Percentiles rank a stretch among this genome's conserved stretches.
These are phyloP conservation scores for Cranoglanis bouderius DNA, from an alignment of 2,113 vertebrate genomes.

Conservation along the genomic window DNA sequence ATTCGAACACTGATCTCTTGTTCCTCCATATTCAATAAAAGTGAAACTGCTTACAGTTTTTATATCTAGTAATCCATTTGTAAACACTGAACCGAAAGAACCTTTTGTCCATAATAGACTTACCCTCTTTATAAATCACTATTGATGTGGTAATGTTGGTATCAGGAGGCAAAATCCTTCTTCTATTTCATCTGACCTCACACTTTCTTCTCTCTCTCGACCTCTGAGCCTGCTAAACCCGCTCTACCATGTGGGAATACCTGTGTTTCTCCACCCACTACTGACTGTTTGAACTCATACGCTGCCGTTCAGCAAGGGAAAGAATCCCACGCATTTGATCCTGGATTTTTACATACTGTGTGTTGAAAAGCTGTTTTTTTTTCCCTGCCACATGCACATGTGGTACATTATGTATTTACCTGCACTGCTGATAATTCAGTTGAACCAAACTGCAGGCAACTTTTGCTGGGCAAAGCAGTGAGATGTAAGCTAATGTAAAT, in stretches of 20 bases:
- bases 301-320: not conserved
- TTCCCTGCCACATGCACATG: not conserved
- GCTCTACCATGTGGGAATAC: constrained; percentile 10
- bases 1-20: not conserved
- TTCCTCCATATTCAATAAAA: constrained; percentile 3
- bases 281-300: constrained; percentile 22
- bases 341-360: constrained; percentile 11
- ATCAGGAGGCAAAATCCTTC: not conserved
- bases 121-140: not conserved
- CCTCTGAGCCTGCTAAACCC: constrained; percentile 16
- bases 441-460: not conserved
- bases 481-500: not conserved
- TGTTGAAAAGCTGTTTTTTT: not conserved
- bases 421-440: not conserved
- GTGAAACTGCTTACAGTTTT: constrained; percentile 17
- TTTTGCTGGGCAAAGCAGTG: not conserved
- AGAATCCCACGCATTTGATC: constrained; percentile 34
- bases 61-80: not conserved
- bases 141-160: constrained; percentile 2
- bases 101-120: not conserved
- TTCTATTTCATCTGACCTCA: constrained; percentile 13
- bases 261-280: not conserved
- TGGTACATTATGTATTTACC: not conserved
- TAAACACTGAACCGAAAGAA: not conserved
- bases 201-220: constrained; percentile 3